phyloP scores from a whole-genome alignment of 2,113 vertebrate species.

The Sialia sialis region DNA sequence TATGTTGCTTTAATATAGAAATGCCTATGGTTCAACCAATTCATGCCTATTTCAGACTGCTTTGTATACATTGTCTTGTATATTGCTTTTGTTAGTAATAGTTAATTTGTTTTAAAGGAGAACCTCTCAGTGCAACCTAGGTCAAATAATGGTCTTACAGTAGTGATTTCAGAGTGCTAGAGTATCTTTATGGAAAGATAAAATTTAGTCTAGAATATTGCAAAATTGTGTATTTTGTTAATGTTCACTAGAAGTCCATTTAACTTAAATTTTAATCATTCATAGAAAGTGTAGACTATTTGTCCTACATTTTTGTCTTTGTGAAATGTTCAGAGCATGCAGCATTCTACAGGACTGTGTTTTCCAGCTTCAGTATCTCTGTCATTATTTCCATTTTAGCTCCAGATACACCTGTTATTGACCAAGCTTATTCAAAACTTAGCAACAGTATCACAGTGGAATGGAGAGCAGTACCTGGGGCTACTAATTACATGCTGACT shows the following conservation, averaged over 20 bases:
- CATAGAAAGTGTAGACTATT: background rate
- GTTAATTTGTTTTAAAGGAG: background rate
- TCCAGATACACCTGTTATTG: constrained; percentile 80
- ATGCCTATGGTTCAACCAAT: background rate
- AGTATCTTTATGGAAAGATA: background rate
- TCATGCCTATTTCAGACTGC: background rate
- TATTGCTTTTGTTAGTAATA: background rate
- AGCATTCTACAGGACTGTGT: background rate
- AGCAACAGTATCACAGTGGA: constrained; percentile 90
- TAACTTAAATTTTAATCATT: background rate
- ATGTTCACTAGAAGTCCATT: background rate
- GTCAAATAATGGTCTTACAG: background rate
- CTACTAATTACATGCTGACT: constrained; percentile 82
- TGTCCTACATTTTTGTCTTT: background rate
- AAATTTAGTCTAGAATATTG: background rate
- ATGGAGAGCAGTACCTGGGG: constrained; percentile 79
- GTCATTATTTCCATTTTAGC: constrained; percentile 65
- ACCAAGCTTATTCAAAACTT: constrained; percentile 85
- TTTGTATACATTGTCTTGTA: background rate
- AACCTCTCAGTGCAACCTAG: background rate
- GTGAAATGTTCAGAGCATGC: background rate
- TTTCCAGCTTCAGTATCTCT: background rate
- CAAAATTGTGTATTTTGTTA: background rate
- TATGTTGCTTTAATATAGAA: background rate
- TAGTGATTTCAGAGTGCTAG: background rate